A percentile compares a stretch with the other conserved stretches of the same genome.
Conservation (phyloP, 2,797 vertebrate genomes). For the Cygnus olor region DNA sequence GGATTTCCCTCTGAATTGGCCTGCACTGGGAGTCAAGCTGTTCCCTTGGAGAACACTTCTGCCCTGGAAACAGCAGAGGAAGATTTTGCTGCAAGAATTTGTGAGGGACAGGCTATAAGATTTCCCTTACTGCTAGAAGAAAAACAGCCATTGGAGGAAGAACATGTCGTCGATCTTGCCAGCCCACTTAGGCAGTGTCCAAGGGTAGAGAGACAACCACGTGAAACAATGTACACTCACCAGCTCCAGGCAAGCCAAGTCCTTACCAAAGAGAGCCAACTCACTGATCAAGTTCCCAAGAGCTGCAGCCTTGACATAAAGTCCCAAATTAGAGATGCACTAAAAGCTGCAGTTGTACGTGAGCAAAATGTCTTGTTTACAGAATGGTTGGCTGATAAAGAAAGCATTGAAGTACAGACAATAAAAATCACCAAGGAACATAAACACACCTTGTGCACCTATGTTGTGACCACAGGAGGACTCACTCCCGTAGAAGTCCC, state of each 20-base stretch:
- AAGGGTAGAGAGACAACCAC: slow-evolving; percentile 74
- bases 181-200: slow-evolving; percentile 72
- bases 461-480: slow-evolving; percentile 83
- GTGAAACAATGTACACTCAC: slow-evolving; percentile 64
- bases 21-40: slow-evolving; percentile 77
- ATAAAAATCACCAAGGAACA: slow-evolving; percentile 84
- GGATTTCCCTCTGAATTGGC: slow-evolving; percentile 78
- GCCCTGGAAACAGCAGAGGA: slow-evolving; percentile 81
- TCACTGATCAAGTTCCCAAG: slow-evolving; percentile 80
- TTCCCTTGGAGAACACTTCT: slow-evolving; percentile 81
- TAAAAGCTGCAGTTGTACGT: slow-evolving; percentile 85
- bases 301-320: slow-evolving; percentile 80
- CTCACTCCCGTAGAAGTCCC: slow-evolving; percentile 84
- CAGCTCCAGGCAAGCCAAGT: slow-evolving; percentile 77
- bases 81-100: slow-evolving; percentile 86
- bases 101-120: slow-evolving; percentile 86
- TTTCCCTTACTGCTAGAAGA: slow-evolving; percentile 88
- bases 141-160: slow-evolving; percentile 81
- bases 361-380: slow-evolving; percentile 85
- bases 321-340: slow-evolving; percentile 82
- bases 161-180: slow-evolving; percentile 72
- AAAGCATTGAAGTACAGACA: slow-evolving; percentile 82
- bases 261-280: slow-evolving; percentile 85
- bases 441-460: slow-evolving; percentile 81
- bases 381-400: slow-evolving; percentile 82